Percentiles rank a stretch among this genome's conserved stretches.
Evolutionary conservation across 1,140 invertebrate genomes (phyloP).

Genomic region (Belonocnema kinseyi): DNA sequence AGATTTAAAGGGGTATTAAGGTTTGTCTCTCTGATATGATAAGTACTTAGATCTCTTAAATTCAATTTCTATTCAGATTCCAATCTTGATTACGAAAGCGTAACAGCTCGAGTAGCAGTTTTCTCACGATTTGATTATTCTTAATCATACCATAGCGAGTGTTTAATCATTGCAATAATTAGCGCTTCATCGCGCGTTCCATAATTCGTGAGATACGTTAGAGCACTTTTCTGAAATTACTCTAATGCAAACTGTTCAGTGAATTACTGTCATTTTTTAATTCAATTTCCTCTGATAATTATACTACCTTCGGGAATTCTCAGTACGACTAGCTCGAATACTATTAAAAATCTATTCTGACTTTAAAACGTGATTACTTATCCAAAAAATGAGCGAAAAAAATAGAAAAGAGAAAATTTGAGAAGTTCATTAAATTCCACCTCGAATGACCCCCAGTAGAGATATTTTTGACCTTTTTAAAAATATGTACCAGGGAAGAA

Average conservation of each 20-base stretch:
- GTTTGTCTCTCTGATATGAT: too few relatives aligned
- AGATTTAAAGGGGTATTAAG: background rate
- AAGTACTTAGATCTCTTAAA: background rate
- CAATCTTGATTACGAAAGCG: conserved; percentile 15
- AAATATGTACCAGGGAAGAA: too few relatives aligned
- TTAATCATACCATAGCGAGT: conserved; percentile 3
- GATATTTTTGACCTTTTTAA: too few relatives aligned
- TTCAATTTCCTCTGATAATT: too few relatives aligned
- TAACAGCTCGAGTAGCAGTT: conserved; percentile 16
- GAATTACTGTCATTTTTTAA: background rate
- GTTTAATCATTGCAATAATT: conserved; percentile 26
- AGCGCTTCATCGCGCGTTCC: conserved; percentile 14
- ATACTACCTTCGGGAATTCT: too few relatives aligned
- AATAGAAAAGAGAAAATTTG: too few relatives aligned
- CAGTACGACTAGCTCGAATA: too few relatives aligned
- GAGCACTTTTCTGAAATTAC: background rate
- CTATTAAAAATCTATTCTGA: too few relatives aligned
- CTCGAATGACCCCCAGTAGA: too few relatives aligned
- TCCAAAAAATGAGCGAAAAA: too few relatives aligned
- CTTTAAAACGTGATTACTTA: too few relatives aligned
- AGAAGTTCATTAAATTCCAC: too few relatives aligned
- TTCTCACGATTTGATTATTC: conserved; percentile 19
- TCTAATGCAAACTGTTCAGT: conserved; percentile 11
- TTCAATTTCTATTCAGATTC: background rate
- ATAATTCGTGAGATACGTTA: background rate